phyloP scores from a whole-genome alignment of 2,797 vertebrate species.

The Petrocephalus schoutedeni region DNA sequence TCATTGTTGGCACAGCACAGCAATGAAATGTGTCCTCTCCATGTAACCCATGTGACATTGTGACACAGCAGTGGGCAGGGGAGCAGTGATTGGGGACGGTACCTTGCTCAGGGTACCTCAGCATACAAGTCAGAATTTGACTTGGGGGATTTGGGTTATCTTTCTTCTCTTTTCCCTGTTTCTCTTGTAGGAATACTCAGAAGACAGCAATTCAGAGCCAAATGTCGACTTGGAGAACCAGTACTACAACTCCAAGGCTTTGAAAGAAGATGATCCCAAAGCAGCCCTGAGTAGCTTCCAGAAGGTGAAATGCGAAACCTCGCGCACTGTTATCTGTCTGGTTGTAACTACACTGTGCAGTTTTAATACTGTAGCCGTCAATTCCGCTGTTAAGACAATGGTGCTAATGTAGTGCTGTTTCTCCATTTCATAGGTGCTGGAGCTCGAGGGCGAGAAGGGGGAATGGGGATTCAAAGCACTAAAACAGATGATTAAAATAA shows the following conservation, averaged over 20 bases:
- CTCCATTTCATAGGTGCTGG: conserved; percentile 77
- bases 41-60: too few relatives aligned
- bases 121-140: not conserved
- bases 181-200: conserved; percentile 76
- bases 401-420: not conserved
- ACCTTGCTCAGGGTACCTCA: too few relatives aligned
- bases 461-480: conserved; percentile 99
- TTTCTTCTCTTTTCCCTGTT: conserved; percentile 23
- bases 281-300: conserved; percentile 85
- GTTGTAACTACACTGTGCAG: not conserved
- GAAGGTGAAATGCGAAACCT: conserved; percentile 59
- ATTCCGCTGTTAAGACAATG: not conserved
- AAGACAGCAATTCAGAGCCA: conserved; percentile 87
- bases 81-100: too few relatives aligned
- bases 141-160: not conserved
- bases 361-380: not conserved
- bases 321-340: not conserved
- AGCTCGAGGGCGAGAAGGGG: conserved; percentile 97
- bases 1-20: too few relatives aligned
- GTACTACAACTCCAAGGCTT: conserved; percentile 90
- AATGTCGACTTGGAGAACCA: conserved; percentile 91
- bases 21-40: too few relatives aligned
- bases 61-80: too few relatives aligned
- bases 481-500: conserved; percentile 99
- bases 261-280: conserved; percentile 91